Conservation (phyloP, 2,113 vertebrate genomes). For the Gasterosteus aculeatus region DNA sequence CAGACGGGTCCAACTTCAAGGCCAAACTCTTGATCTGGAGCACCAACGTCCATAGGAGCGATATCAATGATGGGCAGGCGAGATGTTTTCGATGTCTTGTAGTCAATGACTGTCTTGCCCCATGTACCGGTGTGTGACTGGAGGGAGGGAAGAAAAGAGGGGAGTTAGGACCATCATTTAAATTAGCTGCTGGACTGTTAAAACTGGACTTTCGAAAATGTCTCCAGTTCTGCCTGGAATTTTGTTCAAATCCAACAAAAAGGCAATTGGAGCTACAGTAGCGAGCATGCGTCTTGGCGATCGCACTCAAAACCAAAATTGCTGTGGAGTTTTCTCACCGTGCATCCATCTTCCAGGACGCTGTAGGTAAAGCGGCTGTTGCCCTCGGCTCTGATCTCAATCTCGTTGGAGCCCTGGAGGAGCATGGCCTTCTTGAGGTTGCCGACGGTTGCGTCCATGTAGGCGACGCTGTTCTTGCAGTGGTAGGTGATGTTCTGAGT, state of each 20-base stretch:
- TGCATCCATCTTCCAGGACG: slow-evolving; percentile 93
- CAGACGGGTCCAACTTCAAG: slow-evolving; percentile 93
- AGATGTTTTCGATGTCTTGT: slow-evolving; percentile 98
- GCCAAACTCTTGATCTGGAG: slow-evolving; percentile 98
- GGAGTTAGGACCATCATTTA: slow-evolving; percentile 3
- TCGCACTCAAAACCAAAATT: neutral
- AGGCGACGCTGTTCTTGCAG: slow-evolving; percentile 99
- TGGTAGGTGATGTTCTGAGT: slow-evolving; percentile 99
- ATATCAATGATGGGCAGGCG: slow-evolving; percentile 97
- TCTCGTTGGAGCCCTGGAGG: slow-evolving; percentile 97
- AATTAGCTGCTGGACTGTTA: neutral
- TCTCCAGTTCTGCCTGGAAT: neutral
- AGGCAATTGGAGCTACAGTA: neutral
- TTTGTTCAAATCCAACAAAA: neutral
- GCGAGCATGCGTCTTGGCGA: neutral
- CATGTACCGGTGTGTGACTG: slow-evolving; percentile 96
- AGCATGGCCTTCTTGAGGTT: slow-evolving; percentile 98
- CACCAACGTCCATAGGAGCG: slow-evolving; percentile 98
- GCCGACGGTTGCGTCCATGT: slow-evolving; percentile 91
- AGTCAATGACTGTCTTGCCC: slow-evolving; percentile 98
- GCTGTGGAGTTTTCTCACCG: slow-evolving; percentile 81
- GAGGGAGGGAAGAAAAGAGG: slow-evolving; percentile 16
- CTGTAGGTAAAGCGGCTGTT: slow-evolving; percentile 98
- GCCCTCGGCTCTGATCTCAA: slow-evolving; percentile 98
- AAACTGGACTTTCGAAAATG: neutral